Evolutionary conservation across 2,797 vertebrate species (phyloP).

Genomic region (Antennarius maculatus): DNA sequence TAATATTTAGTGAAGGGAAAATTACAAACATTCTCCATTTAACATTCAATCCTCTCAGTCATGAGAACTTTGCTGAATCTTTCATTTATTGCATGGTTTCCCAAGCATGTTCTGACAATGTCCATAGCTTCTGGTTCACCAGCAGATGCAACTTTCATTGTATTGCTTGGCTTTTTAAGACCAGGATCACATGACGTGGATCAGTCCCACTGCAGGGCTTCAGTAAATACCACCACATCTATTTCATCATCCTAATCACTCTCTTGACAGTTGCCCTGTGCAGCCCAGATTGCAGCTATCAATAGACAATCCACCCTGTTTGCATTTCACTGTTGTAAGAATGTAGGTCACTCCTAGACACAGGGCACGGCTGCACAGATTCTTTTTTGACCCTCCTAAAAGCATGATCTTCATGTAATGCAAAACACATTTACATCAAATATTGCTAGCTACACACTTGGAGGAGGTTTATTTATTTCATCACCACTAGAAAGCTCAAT

Average conservation of each 20-base stretch:
- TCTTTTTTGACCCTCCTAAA: conserved; percentile 37
- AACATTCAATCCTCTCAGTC: background rate
- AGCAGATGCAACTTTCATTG: background rate
- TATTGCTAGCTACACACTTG: background rate
- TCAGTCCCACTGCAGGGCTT: conserved; percentile 17
- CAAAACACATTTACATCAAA: conserved; percentile 36
- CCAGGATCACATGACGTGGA: background rate
- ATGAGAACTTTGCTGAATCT: background rate
- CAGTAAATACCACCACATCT: conserved; percentile 31
- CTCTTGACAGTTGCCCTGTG: conserved; percentile 31
- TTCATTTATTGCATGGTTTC: too few species aligned
- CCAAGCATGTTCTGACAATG: too few species aligned
- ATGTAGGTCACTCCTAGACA: conserved; percentile 64
- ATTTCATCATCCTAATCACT: conserved; percentile 44
- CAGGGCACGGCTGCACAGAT: conserved; percentile 8
- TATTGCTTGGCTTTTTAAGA: background rate
- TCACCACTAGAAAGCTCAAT: conserved; percentile 4
- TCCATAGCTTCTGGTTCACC: too few species aligned
- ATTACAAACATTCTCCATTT: background rate
- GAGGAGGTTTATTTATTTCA: conserved; percentile 15
- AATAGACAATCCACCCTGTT: conserved; percentile 39
- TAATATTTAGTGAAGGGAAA: background rate
- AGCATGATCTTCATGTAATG: conserved; percentile 41
- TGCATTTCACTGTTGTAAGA: conserved; percentile 48
- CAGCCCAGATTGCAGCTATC: conserved; percentile 45